These are phyloP conservation scores for Bellardia pandia DNA, from an alignment of 2,888 invertebrate species.

Conservation along the genomic window DNA sequence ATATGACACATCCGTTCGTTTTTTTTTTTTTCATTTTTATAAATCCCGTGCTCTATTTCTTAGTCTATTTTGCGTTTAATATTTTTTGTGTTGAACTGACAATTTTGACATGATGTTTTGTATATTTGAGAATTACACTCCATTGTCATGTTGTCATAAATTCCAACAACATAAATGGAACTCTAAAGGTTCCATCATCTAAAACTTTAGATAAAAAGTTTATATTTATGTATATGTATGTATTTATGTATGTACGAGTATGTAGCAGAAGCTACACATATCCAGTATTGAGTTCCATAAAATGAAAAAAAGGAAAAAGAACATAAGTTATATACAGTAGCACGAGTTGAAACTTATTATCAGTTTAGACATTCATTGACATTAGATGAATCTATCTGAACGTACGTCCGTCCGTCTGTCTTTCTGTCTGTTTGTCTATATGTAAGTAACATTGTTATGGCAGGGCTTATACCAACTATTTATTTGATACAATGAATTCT, in stretches of 20 bases:
- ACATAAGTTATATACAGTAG: slow-evolving; percentile 45
- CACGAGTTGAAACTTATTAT: slow-evolving; percentile 60
- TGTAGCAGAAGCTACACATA: too few relatives aligned
- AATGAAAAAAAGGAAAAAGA: slow-evolving; percentile 7
- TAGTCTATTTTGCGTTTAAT: slow-evolving; percentile 1
- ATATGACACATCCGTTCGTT: slow-evolving; percentile 49
- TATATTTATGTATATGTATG: background rate
- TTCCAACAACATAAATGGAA: slow-evolving; percentile 53
- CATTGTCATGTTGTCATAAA: slow-evolving; percentile 69
- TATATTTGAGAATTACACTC: slow-evolving; percentile 43
- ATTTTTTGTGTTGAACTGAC: slow-evolving; percentile 56
- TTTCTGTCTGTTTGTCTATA: slow-evolving; percentile 2
- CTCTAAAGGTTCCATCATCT: slow-evolving; percentile 30
- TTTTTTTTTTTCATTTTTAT: slow-evolving; percentile 45
- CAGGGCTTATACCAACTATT: slow-evolving; percentile 39
- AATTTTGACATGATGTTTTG: slow-evolving; percentile 68
- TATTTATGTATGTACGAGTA: background rate
- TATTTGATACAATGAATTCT: slow-evolving; percentile 60
- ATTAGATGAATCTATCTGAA: slow-evolving; percentile 43
- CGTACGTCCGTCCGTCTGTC: background rate
- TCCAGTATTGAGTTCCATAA: slow-evolving; percentile 17
- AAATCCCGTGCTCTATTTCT: slow-evolving; percentile 43
- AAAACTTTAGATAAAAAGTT: background rate
- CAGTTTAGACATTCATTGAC: slow-evolving; percentile 60
- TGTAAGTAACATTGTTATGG: slow-evolving; percentile 31